A percentile compares a stretch with the other conserved stretches of the same genome.
Conservation (phyloP, 2,888 invertebrate species). For the Xanthia icteritia region DNA sequence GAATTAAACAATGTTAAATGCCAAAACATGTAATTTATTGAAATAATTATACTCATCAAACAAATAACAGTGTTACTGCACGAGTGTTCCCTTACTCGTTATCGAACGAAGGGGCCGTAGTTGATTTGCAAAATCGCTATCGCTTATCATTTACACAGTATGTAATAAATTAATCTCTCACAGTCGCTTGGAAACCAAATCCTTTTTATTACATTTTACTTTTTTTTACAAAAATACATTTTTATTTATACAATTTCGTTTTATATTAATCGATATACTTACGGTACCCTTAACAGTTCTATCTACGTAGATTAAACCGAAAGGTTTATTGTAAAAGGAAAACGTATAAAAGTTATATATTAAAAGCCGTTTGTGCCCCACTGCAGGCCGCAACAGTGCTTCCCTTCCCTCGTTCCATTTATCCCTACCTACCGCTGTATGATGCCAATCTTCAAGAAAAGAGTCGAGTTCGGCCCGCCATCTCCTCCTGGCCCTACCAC, state of each 20-base stretch:
- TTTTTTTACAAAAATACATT: neutral
- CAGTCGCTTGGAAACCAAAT: constrained; percentile 6
- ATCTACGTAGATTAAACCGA: neutral
- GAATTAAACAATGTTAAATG: neutral
- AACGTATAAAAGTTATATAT: neutral
- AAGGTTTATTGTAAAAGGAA: neutral
- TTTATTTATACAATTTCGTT: neutral
- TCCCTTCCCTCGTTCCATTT: neutral
- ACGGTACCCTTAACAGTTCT: neutral
- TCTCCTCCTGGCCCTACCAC: neutral
- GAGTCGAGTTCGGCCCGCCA: neutral
- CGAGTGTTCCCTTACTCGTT: neutral
- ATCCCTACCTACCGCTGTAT: neutral
- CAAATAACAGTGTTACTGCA: neutral
- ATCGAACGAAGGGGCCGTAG: too few species aligned
- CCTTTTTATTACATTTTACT: neutral
- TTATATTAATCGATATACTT: neutral
- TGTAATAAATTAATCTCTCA: constrained; percentile 8
- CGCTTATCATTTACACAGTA: neutral
- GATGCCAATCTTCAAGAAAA: neutral
- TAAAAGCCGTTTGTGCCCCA: neutral
- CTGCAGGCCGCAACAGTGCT: too few species aligned
- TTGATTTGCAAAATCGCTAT: constrained; percentile 3
- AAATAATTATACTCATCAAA: neutral
- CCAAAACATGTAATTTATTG: neutral